Evolutionary conservation across 2,888 invertebrate genomes (phyloP).

Genomic region (Cerceris rybyensis): DNA sequence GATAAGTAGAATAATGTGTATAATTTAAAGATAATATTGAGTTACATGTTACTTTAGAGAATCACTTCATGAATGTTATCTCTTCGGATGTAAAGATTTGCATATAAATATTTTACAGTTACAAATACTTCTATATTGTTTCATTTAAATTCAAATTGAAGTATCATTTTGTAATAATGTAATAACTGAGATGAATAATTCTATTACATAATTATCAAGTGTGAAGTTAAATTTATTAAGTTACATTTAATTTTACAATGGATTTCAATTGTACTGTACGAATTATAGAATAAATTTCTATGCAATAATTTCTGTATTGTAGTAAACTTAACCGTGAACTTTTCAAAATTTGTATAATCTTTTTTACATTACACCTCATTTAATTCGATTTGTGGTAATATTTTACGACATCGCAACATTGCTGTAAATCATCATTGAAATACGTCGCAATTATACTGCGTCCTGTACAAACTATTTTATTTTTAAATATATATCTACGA

Average conservation of each 20-base stretch:
- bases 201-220: slow-evolving; percentile 12
- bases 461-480: slow-evolving; percentile 31
- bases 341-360: too few relatives aligned
- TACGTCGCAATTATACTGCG: slow-evolving; percentile 17
- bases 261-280: slow-evolving; percentile 13
- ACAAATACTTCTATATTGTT: too few relatives aligned
- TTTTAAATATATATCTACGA: slow-evolving; percentile 31
- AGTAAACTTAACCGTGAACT: slow-evolving; percentile 36
- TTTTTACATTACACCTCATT: neutral
- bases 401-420: slow-evolving; percentile 10
- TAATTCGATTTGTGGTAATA: slow-evolving; percentile 1
- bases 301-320: slow-evolving; percentile 48
- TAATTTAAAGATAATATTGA: too few relatives aligned
- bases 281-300: slow-evolving; percentile 23
- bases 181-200: slow-evolving; percentile 1
- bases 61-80: too few relatives aligned
- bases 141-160: too few relatives aligned
- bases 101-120: too few relatives aligned
- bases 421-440: slow-evolving; percentile 13
- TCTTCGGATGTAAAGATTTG: too few relatives aligned
- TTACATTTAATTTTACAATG: neutral
- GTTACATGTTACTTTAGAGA: too few relatives aligned
- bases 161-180: too few relatives aligned
- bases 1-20: too few relatives aligned
- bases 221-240: slow-evolving; percentile 13